A percentile compares a stretch with the other conserved stretches of the same genome.
Evolutionary conservation across 1,140 invertebrate genomes (phyloP).

Genomic region (Saccostrea echinata): DNA sequence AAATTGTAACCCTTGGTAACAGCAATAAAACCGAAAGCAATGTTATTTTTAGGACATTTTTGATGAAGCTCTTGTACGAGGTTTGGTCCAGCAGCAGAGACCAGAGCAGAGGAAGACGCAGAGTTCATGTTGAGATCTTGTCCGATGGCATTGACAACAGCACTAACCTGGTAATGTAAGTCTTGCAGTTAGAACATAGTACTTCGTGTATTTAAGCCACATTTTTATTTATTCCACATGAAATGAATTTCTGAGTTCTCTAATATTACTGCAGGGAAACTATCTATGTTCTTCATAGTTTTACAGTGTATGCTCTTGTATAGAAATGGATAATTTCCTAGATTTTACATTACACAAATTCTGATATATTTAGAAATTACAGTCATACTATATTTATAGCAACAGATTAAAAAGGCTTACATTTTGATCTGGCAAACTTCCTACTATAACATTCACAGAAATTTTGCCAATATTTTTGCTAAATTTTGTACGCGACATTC

Average conservation of each 20-base stretch:
- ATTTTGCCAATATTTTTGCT: not conserved
- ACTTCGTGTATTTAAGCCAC: no score
- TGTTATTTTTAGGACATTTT: not conserved
- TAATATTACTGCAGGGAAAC: no score
- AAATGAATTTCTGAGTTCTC: no score
- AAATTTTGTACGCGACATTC: not conserved
- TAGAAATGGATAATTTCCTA: no score
- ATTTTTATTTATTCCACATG: no score
- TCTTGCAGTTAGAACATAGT: no score
- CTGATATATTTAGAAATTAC: not conserved
- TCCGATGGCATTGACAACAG: not conserved
- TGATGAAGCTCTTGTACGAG: not conserved
- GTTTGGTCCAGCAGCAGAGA: not conserved
- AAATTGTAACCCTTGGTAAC: constrained; percentile 40
- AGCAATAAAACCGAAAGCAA: constrained; percentile 13
- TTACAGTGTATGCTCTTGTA: no score
- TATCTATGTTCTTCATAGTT: no score
- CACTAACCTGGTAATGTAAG: not conserved
- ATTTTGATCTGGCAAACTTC: constrained; percentile 10
- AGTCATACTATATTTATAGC: not conserved
- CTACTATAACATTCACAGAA: not conserved
- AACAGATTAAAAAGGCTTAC: not conserved
- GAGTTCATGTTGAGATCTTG: not conserved
- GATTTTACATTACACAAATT: not conserved
- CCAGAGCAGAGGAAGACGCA: not conserved